phyloP scores from a whole-genome alignment of 2,888 invertebrate genomes.

The Pandemis cinnamomeana region DNA sequence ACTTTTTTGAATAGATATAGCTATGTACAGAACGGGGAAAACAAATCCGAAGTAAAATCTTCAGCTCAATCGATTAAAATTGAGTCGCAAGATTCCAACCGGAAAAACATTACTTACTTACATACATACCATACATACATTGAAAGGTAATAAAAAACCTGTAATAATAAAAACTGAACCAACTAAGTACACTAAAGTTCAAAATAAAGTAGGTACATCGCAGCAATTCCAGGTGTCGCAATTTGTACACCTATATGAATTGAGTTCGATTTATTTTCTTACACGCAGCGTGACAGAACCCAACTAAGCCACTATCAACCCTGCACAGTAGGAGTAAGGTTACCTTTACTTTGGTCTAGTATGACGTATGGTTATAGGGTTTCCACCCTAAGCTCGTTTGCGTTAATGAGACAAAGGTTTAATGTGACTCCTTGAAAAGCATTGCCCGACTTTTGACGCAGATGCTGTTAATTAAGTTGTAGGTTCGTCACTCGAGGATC shows the following conservation, averaged over 20 bases:
- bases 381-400: conserved; percentile 24
- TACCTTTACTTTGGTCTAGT: not conserved
- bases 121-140: too few species aligned
- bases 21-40: too few species aligned
- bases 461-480: conserved; percentile 25
- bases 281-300: conserved; percentile 5
- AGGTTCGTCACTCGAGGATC: not conserved
- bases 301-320: not conserved
- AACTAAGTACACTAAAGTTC: not conserved
- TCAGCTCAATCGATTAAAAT: not conserved
- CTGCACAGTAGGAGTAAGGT: not conserved
- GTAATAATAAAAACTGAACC: too few species aligned
- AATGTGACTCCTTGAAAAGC: conserved; percentile 11
- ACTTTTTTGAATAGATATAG: too few species aligned
- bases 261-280: conserved; percentile 31
- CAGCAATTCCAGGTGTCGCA: conserved; percentile 27
- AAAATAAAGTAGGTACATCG: not conserved
- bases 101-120: too few species aligned
- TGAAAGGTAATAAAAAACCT: too few species aligned
- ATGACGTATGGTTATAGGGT: conserved; percentile 19
- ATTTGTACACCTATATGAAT: conserved; percentile 33
- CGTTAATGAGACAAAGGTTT: conserved; percentile 38
- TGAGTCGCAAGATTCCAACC: too few species aligned
- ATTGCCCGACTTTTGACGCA: conserved; percentile 1
- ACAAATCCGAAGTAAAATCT: too few species aligned